Percentiles rank a stretch among this genome's conserved stretches.
phyloP scores from a whole-genome alignment of 2,797 vertebrate species.

The Muscicapa striata region DNA sequence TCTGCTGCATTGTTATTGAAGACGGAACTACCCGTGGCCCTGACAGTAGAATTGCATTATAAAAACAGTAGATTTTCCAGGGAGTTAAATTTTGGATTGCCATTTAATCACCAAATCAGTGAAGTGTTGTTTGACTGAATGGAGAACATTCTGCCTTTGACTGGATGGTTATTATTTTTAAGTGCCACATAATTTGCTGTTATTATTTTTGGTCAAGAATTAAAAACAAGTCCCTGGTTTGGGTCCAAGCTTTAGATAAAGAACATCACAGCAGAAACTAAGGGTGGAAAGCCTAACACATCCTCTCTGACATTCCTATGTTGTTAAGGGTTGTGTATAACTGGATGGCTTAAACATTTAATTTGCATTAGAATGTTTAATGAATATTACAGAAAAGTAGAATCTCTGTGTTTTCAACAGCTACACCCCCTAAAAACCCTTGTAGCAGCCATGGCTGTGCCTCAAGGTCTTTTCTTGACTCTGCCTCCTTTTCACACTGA shows the following conservation, averaged over 20 bases:
- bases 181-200: neutral
- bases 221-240: slow-evolving; percentile 14
- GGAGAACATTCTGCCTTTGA: slow-evolving; percentile 20
- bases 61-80: slow-evolving; percentile 36
- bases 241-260: slow-evolving; percentile 14
- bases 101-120: slow-evolving; percentile 1
- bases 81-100: slow-evolving; percentile 41
- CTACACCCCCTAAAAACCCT: neutral
- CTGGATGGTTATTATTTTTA: slow-evolving; percentile 11
- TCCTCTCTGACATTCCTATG: neutral
- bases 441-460: neutral
- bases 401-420: neutral
- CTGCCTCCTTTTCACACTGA: neutral
- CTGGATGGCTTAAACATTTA: neutral
- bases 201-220: slow-evolving; percentile 16
- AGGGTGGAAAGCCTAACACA: neutral
- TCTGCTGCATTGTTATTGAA: slow-evolving; percentile 59
- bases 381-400: neutral
- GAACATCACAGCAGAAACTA: neutral
- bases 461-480: neutral
- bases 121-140: neutral
- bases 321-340: neutral
- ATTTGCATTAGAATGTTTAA: neutral
- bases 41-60: slow-evolving; percentile 30
- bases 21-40: slow-evolving; percentile 37